phyloP scores from a whole-genome alignment of 2,113 vertebrate species.

The Sturnus vulgaris region DNA sequence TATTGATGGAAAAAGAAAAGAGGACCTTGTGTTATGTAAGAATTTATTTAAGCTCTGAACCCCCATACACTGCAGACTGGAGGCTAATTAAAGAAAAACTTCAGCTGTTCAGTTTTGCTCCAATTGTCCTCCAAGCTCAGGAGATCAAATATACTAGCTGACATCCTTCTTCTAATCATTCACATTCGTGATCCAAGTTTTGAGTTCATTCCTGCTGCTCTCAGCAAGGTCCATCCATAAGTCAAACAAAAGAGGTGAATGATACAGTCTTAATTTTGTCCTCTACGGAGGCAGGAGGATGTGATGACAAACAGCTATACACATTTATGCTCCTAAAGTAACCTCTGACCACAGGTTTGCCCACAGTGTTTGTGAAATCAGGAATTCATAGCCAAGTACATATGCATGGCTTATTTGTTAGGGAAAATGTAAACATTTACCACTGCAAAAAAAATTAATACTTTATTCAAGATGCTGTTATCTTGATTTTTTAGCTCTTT shows the following conservation, averaged over 20 bases:
- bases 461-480: background rate
- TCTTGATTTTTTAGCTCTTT: background rate
- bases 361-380: background rate
- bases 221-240: conserved; percentile 2
- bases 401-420: background rate
- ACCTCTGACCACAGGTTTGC: background rate
- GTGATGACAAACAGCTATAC: background rate
- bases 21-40: conserved; percentile 44
- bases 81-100: conserved; percentile 30
- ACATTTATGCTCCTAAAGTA: background rate
- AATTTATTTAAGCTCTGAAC: conserved; percentile 33
- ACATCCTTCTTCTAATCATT: background rate
- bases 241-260: background rate
- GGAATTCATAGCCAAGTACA: background rate
- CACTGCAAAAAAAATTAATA: background rate
- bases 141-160: background rate
- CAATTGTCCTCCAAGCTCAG: conserved; percentile 2
- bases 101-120: background rate
- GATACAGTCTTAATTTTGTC: background rate
- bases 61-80: background rate
- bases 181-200: background rate
- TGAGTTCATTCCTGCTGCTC: background rate
- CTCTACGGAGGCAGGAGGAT: background rate
- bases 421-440: background rate
- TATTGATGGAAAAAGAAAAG: conserved; percentile 61